Evolutionary conservation across 2,888 invertebrate genomes (phyloP), one percentile per base, ranked within the genome.

Genomic region (Nemapogon koenigi): DNA sequence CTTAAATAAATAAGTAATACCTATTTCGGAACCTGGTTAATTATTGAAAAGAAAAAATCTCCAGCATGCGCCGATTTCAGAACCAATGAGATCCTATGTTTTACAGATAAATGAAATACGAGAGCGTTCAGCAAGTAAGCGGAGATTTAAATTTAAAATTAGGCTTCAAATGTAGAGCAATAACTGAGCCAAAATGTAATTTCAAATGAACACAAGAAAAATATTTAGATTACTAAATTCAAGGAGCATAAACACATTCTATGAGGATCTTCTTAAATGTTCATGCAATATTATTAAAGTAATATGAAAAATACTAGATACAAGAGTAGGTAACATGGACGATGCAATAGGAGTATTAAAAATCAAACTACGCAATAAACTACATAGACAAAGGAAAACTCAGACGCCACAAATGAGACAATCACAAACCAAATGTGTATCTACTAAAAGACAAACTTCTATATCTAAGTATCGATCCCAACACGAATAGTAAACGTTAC

Each of bases 161-260:
- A 67, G 66, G 64, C 67, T 59, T 60, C 68, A 70, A 71, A 62
- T 58, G 66, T 64, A 57, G 49, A 56, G 53, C 53, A 49, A 55
- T 52, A 51, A 64, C 70, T 75, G 73, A 78, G 75, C 73, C 75
- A 69, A 69, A 70, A 69, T 70, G 70, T 71, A 71, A 63, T 60
- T 46, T 45, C 72, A 69, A 63, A 51, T 59, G 64, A 66, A 67
- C 55, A 57, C 49, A 66, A 50, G 48, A n/a, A 55, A 25, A 18
- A 33, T 35, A 29, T 26, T 37, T 35, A 26, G 25, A 25, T 30
- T 31, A 31, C 31, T 33, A 33, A 18, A 19, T 15, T 31, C n/a
- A 7, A 19, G 33, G 33, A 33, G 4, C 14, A 19, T 33, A 16
- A 15, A 16, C 16, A 15, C 15, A 31, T n/a, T n/a, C n/a, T n/a